Evolutionary conservation across 2,888 invertebrate species (phyloP), one percentile per base, ranked within the genome.

Genomic region (Adela reaumurella): DNA sequence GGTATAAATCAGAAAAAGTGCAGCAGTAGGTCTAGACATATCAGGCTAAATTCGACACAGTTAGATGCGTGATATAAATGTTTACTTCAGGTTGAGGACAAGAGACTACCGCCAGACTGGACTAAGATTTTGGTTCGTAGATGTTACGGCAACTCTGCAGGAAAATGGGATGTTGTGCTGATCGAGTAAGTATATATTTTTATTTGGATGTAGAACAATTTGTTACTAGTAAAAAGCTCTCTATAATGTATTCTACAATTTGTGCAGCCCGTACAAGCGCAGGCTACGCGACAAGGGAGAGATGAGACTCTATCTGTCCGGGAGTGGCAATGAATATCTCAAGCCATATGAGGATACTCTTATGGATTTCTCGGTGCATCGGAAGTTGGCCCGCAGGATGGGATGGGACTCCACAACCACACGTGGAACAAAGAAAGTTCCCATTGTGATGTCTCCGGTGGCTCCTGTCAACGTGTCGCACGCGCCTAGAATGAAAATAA

Each of bases 141-240:
- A 24, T 79, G 80, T 55, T 70, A 81, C 46, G 87, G 87, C 1
- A 78, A 83, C 43, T 87, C 88, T 18, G 87, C 87, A 11, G 90
- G 90, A 6, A 92, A 91, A 63, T 92, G 91, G 91, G 90, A 91
- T 60, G 88, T 90, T 2, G 83, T 91, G 44, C 81, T 92, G 49
- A 79, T 89, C 1, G 82, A 82, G 87, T 87, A 63, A 63, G 70
- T 62, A 8, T 24, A 24, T 24, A 24, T 24, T 24, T 24, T 8
- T 24, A 24, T 24, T 24, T 24, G 24, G n/a, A n/a, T n/a, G n/a
- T n/a, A n/a, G n/a, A n/a, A n/a, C n/a, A n/a, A n/a, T n/a, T n/a
- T n/a, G n/a, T n/a, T n/a, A 24, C 24, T 24, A 6, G 24, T 24
- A 24, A n/a, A n/a, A n/a, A n/a, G n/a, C n/a, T n/a, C n/a, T n/a